A percentile compares a stretch with the other conserved stretches of the same genome.
Conservation (phyloP, 2,113 vertebrate genomes). For the Pungitius pungitius region DNA sequence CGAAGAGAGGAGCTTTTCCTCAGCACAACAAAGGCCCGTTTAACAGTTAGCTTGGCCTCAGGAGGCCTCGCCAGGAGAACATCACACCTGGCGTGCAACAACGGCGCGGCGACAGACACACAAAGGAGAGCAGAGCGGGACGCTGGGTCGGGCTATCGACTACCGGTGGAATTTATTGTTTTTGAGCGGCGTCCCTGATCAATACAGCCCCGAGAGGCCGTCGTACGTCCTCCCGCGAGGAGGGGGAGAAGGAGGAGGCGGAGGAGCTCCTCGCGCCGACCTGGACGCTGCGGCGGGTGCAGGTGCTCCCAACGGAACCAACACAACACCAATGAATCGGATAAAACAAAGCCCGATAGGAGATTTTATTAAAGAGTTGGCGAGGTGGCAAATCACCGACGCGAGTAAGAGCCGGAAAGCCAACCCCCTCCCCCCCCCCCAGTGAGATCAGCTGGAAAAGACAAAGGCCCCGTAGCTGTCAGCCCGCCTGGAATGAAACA, state of each 20-base stretch:
- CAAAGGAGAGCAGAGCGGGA: too few relatives aligned
- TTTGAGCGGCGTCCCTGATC: too few relatives aligned
- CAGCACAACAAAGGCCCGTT: constrained; percentile 26
- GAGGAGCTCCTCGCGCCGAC: too few relatives aligned
- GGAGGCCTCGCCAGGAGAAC: too few relatives aligned
- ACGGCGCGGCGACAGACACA: too few relatives aligned
- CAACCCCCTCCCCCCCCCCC: too few relatives aligned
- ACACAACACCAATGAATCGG: constrained; percentile 20
- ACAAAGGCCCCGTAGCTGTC: constrained; percentile 22
- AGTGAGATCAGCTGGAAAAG: constrained; percentile 25
- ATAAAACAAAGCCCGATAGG: constrained; percentile 41
- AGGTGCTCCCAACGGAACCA: constrained; percentile 21
- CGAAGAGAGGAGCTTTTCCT: constrained; percentile 44
- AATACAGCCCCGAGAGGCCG: too few relatives aligned
- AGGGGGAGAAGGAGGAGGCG: too few relatives aligned
- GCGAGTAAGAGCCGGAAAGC: constrained; percentile 21
- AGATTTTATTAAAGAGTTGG: constrained; percentile 40
- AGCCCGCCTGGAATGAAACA: constrained; percentile 50
- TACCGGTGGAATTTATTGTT: too few relatives aligned
- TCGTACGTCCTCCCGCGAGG: too few relatives aligned
- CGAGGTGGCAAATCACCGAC: constrained; percentile 42
- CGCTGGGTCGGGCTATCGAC: too few relatives aligned
- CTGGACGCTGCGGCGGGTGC: not conserved
- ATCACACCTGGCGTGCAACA: too few relatives aligned
- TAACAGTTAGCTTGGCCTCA: constrained; percentile 2